Percentiles rank a stretch among this genome's conserved stretches.
Conservation (phyloP, 2,888 invertebrate genomes). For the Pardosa pseudoannulata region DNA sequence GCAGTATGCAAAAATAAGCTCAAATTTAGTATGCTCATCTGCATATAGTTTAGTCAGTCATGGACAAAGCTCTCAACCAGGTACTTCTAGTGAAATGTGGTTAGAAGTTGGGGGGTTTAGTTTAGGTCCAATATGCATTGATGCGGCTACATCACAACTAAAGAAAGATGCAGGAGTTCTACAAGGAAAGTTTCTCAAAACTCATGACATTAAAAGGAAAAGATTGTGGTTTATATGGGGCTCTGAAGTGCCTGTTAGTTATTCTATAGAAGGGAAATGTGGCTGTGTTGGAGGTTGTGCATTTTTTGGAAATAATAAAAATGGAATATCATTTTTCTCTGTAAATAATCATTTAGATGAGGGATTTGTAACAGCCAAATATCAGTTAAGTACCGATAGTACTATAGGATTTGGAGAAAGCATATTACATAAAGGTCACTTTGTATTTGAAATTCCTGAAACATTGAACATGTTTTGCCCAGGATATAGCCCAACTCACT, state of each 20-base stretch:
- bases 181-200: conserved; percentile 79
- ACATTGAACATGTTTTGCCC: conserved; percentile 26
- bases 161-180: conserved; percentile 74
- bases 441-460: conserved; percentile 71
- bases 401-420: conserved; percentile 91
- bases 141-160: conserved; percentile 81
- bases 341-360: conserved; percentile 40
- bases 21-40: conserved; percentile 58
- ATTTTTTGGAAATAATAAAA: conserved; percentile 95
- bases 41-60: conserved; percentile 74
- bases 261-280: conserved; percentile 82
- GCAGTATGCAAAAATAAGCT: conserved; percentile 82
- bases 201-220: conserved; percentile 87
- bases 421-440: conserved; percentile 88
- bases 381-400: conserved; percentile 57
- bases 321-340: conserved; percentile 91
- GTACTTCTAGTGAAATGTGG: conserved; percentile 81
- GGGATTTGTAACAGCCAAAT: conserved; percentile 52
- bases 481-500: conserved; percentile 60
- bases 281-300: conserved; percentile 96
- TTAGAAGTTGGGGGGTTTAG: conserved; percentile 93
- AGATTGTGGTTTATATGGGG: conserved; percentile 97
- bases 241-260: conserved; percentile 80
- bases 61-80: conserved; percentile 74
- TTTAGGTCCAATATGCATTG: conserved; percentile 92